phyloP scores from a whole-genome alignment of 2,797 vertebrate species.

The Siniperca undulata region DNA sequence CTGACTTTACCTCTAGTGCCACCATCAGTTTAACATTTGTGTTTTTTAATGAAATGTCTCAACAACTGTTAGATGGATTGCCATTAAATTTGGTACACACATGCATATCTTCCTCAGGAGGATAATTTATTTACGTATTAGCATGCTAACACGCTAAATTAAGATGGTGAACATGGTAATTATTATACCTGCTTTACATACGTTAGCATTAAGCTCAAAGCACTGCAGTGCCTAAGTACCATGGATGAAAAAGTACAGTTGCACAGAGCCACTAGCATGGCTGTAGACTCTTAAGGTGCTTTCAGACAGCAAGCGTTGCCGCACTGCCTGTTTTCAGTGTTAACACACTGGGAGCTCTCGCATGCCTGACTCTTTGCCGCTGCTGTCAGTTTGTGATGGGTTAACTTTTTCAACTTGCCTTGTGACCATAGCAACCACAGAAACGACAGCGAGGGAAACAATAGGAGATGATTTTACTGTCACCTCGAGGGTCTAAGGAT shows the following conservation, averaged over 20 bases:
- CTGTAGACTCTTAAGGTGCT: neutral
- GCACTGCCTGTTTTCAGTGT: neutral
- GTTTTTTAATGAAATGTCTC: too few relatives aligned
- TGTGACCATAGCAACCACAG: conserved; percentile 11
- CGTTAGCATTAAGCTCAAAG: neutral
- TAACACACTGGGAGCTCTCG: neutral
- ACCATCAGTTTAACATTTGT: too few relatives aligned
- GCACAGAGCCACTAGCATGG: neutral
- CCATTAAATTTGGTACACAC: neutral
- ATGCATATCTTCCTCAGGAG: too few relatives aligned
- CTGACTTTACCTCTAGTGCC: too few relatives aligned
- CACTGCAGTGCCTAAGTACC: neutral
- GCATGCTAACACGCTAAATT: too few relatives aligned
- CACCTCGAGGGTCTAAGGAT: too few relatives aligned
- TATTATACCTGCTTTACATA: too few relatives aligned
- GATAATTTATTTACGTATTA: too few relatives aligned
- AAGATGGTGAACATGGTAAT: too few relatives aligned
- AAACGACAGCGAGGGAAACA: neutral
- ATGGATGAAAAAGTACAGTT: neutral
- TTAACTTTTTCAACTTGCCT: neutral
- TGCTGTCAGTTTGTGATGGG: neutral
- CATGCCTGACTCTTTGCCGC: neutral
- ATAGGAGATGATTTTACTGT: conserved; percentile 6
- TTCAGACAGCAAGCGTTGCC: too few relatives aligned
- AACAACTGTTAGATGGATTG: neutral